phyloP scores from a whole-genome alignment of 1,140 invertebrate species.

The Phymastichus coffea region DNA sequence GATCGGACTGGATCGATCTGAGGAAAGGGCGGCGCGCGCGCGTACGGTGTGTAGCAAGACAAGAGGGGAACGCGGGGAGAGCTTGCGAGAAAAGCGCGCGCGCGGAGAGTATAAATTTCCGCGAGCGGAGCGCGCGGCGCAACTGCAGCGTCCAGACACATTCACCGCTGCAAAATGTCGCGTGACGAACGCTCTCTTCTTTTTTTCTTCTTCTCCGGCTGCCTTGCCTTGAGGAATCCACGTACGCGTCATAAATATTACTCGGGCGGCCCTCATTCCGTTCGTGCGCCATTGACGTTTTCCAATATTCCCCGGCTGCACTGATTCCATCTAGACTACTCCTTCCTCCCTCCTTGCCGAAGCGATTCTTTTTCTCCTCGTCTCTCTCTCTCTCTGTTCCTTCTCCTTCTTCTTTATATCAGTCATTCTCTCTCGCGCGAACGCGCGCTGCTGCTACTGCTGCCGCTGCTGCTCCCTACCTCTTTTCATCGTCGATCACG shows the following conservation, averaged over 20 bases:
- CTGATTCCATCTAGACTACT: slow-evolving; percentile 51
- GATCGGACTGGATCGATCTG: too few species aligned
- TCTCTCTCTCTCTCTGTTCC: slow-evolving; percentile 1
- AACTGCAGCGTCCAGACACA: background rate
- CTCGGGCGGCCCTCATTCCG: slow-evolving; percentile 27
- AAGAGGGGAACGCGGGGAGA: background rate
- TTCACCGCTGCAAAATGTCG: slow-evolving; percentile 12
- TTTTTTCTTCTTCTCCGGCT: background rate
- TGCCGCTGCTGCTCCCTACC: too few species aligned
- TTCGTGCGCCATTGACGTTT: slow-evolving; percentile 42
- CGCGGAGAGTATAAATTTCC: slow-evolving; percentile 16
- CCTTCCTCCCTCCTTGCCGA: slow-evolving; percentile 23
- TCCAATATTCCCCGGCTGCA: slow-evolving; percentile 55
- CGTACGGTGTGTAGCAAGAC: slow-evolving; percentile 9
- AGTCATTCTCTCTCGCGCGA: background rate
- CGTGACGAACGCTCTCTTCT: slow-evolving; percentile 17
- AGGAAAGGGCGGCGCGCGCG: background rate
- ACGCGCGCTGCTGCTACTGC: too few species aligned
- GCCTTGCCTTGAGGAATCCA: slow-evolving; percentile 49
- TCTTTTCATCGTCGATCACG: slow-evolving; percentile 18
- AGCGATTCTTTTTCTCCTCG: slow-evolving; percentile 17
- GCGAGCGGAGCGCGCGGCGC: background rate
- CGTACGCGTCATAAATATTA: slow-evolving; percentile 56
- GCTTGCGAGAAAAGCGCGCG: too few species aligned
- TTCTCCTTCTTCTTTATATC: slow-evolving; percentile 17